A percentile compares a stretch with the other conserved stretches of the same genome.
phyloP scores from a whole-genome alignment of 2,888 invertebrate species.

The Hypercompe scribonia region DNA sequence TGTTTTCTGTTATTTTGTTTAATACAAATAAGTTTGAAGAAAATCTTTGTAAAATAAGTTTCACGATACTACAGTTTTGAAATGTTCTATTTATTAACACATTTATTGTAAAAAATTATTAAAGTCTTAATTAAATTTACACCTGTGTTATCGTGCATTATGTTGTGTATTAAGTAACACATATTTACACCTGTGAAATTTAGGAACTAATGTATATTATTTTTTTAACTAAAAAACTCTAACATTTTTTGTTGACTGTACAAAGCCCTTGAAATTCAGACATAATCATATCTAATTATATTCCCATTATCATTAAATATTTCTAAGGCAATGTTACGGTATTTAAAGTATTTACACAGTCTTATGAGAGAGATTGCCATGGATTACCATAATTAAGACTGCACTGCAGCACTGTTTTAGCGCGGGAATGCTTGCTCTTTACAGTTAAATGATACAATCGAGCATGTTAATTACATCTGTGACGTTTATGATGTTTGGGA shows the following conservation, averaged over 20 bases:
- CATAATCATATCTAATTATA: slow-evolving; percentile 36
- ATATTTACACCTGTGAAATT: neutral
- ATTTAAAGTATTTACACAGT: slow-evolving; percentile 47
- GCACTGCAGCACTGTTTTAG: slow-evolving; percentile 53
- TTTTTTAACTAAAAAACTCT: neutral
- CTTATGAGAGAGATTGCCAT: slow-evolving; percentile 66
- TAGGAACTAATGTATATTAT: neutral
- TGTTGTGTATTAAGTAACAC: no score
- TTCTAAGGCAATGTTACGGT: slow-evolving; percentile 53
- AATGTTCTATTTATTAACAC: no score
- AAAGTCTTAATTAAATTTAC: no score
- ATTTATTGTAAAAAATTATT: no score
- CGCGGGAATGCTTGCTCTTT: slow-evolving; percentile 61
- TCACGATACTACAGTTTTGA: neutral
- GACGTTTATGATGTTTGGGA: slow-evolving; percentile 48
- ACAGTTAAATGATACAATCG: slow-evolving; percentile 61
- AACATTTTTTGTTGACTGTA: slow-evolving; percentile 12
- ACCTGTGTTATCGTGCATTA: no score
- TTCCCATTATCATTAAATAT: slow-evolving; percentile 43
- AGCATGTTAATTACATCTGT: slow-evolving; percentile 58
- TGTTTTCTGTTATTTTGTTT: no score
- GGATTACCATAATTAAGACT: slow-evolving; percentile 56
- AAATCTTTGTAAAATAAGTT: no score
- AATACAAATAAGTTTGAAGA: no score
- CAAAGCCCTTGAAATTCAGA: slow-evolving; percentile 25